These are phyloP conservation scores for Eristalis pertinax DNA, from an alignment of 2,888 invertebrate species.

Conservation along the genomic window DNA sequence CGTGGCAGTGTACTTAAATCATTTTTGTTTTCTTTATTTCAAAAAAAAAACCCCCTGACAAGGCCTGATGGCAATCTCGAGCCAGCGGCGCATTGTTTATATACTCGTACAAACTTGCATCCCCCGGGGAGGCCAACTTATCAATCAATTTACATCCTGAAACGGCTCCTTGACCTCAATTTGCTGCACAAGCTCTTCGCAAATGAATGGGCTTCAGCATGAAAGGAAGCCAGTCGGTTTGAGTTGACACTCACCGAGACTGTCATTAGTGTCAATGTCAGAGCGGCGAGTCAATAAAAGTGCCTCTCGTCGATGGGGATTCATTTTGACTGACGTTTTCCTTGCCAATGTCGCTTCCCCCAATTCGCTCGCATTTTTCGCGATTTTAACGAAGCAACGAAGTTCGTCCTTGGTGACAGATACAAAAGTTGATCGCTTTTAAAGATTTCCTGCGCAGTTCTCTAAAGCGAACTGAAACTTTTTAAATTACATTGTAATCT, in stretches of 20 bases:
- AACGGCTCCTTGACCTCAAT: conserved; percentile 31
- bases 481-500: conserved; percentile 34
- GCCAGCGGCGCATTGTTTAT: conserved; percentile 6
- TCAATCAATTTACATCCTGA: conserved; percentile 21
- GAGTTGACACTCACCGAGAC: conserved; percentile 19
- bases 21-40: neutral
- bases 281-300: neutral
- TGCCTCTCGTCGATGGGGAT: neutral
- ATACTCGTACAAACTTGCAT: neutral
- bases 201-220: neutral
- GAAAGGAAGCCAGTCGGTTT: conserved; percentile 8
- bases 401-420: conserved; percentile 4
- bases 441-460: neutral
- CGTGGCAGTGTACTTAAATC: neutral
- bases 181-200: neutral
- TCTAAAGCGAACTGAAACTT: conserved; percentile 3
- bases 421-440: neutral
- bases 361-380: neutral
- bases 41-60: neutral
- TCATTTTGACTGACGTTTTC: neutral
- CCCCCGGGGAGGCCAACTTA: neutral
- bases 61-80: conserved; percentile 10
- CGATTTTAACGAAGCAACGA: conserved; percentile 5
- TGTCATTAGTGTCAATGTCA: conserved; percentile 31
- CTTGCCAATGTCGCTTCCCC: neutral